Evolutionary conservation across 2,888 invertebrate species (phyloP).

Genomic region (Ormia ochracea): DNA sequence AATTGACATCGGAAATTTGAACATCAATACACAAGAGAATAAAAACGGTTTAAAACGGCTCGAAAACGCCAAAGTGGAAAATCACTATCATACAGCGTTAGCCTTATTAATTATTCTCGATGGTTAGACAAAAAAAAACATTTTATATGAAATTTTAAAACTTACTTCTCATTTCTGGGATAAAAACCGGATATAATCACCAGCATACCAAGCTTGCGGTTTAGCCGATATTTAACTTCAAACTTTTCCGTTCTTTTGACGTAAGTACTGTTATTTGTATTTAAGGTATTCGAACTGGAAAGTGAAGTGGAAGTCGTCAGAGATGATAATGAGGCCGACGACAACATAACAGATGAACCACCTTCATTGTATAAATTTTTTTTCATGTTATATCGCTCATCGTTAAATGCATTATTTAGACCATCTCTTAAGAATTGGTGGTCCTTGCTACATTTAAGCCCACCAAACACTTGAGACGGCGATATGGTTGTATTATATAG

Average conservation of each 20-base stretch:
- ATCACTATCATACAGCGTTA: no score
- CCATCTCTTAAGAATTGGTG: constrained; percentile 46
- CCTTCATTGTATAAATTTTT: constrained; percentile 40
- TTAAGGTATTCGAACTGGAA: background rate
- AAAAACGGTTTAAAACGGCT: no score
- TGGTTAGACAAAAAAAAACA: background rate
- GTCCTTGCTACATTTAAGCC: constrained; percentile 66
- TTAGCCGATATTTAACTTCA: constrained; percentile 74
- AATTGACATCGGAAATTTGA: no score
- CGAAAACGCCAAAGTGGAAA: no score
- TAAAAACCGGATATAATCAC: constrained; percentile 74
- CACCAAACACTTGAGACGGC: constrained; percentile 61
- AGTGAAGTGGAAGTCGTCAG: background rate
- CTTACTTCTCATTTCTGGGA: constrained; percentile 74
- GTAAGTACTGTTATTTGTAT: constrained; percentile 30
- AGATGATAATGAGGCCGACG: constrained; percentile 16
- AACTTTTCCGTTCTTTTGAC: constrained; percentile 61
- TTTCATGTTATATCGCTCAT: constrained; percentile 47
- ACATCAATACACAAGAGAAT: no score
- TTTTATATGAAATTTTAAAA: background rate
- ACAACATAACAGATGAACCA: background rate
- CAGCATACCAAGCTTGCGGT: constrained; percentile 75
- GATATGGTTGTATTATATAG: constrained; percentile 83
- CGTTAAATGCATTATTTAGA: constrained; percentile 46
- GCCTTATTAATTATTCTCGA: no score